phyloP scores from a whole-genome alignment of 2,797 vertebrate genomes.

The Thunnus albacares region DNA sequence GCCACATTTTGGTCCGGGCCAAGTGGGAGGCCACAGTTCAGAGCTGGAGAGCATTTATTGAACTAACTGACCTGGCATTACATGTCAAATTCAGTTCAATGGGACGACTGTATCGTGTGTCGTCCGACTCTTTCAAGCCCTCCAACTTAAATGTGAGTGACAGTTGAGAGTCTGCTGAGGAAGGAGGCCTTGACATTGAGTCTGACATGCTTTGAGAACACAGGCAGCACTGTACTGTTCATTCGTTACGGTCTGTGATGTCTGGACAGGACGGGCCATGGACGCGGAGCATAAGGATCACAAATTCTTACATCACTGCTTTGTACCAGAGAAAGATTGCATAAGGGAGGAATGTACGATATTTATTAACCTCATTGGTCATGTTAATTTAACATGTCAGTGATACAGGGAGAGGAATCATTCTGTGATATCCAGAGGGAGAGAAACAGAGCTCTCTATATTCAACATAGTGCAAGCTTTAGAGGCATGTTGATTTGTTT shows the following conservation, averaged over 20 bases:
- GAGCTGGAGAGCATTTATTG: slow-evolving; percentile 48
- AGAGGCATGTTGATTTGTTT: not conserved
- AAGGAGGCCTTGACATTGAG: slow-evolving; percentile 73
- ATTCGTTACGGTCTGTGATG: slow-evolving; percentile 53
- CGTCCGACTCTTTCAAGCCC: slow-evolving; percentile 42
- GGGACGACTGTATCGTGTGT: slow-evolving; percentile 70
- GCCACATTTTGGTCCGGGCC: slow-evolving; percentile 66
- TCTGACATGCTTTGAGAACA: slow-evolving; percentile 69
- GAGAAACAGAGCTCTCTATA: slow-evolving; percentile 21
- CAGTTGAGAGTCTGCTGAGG: slow-evolving; percentile 58
- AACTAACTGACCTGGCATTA: slow-evolving; percentile 65
- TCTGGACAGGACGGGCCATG: slow-evolving; percentile 54
- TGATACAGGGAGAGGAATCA: slow-evolving; percentile 32
- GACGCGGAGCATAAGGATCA: slow-evolving; percentile 41
- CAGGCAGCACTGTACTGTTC: slow-evolving; percentile 42
- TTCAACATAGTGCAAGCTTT: not conserved
- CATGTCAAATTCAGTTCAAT: slow-evolving; percentile 74
- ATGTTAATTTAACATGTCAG: slow-evolving; percentile 48
- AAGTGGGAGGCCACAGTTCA: slow-evolving; percentile 55
- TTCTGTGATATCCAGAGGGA: slow-evolving; percentile 36
- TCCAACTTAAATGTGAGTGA: slow-evolving; percentile 67
- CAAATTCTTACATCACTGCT: slow-evolving; percentile 62
- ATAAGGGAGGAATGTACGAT: slow-evolving; percentile 65
- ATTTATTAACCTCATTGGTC: slow-evolving; percentile 60
- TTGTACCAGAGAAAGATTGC: slow-evolving; percentile 57